Conservation (phyloP, 2,797 vertebrate species). For the Notamacropus eugenii region DNA sequence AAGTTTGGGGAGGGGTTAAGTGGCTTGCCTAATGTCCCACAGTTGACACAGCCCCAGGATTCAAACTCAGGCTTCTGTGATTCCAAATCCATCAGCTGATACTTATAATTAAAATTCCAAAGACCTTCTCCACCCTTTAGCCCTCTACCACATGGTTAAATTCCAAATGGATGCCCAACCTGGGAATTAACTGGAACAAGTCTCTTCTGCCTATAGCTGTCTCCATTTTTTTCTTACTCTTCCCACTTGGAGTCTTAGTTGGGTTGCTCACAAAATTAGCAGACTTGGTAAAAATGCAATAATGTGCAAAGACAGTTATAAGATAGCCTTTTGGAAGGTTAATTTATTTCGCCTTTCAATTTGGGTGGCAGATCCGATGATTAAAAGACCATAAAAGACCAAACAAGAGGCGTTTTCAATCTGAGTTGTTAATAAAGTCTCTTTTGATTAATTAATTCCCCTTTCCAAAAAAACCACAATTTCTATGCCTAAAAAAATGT, state of each 20-base stretch:
- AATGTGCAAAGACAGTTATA: not conserved
- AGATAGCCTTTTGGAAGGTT: not conserved
- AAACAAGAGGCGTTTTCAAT: not conserved
- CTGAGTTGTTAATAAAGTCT: not conserved
- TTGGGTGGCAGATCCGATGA: not conserved
- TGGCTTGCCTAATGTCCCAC: not conserved
- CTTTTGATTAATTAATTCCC: not conserved
- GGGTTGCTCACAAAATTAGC: not conserved
- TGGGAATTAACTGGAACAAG: not conserved
- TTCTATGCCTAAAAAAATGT: constrained; percentile 8
- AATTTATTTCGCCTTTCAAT: not conserved
- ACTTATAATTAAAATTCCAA: not conserved
- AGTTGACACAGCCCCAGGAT: not conserved
- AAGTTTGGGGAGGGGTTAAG: not conserved
- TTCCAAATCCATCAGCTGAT: not conserved
- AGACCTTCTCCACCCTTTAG: not conserved
- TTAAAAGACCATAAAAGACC: not conserved
- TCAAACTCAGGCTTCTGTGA: not conserved
- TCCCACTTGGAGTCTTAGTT: not conserved
- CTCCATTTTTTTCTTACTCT: not conserved
- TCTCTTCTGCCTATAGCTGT: not conserved
- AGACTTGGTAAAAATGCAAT: not conserved
- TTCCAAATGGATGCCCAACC: not conserved
- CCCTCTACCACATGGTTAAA: not conserved
- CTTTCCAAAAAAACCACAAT: not conserved